phyloP scores from a whole-genome alignment of 1,140 invertebrate species.

The Rhopalosiphum maidis region DNA sequence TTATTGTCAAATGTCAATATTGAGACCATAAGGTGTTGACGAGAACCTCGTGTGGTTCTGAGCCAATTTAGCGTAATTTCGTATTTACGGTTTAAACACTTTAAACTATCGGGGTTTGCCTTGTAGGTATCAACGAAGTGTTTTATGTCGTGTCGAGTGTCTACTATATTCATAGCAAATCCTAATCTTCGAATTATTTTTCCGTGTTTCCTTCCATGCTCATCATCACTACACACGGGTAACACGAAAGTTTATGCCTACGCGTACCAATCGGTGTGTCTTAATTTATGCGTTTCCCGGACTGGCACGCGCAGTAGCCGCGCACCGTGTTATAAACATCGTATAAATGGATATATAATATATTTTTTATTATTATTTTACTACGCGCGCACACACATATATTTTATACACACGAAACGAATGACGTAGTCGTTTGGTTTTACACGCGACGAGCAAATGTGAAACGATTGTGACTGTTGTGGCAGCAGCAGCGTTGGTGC shows the following conservation, averaged over 20 bases:
- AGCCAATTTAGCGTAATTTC: too few relatives aligned
- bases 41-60: too few relatives aligned
- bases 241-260: neutral
- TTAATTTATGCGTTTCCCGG: neutral
- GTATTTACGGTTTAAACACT: neutral
- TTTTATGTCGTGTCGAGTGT: neutral
- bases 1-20: too few relatives aligned
- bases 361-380: neutral
- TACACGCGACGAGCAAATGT: neutral
- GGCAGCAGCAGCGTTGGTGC: neutral
- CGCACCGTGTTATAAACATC: neutral
- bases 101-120: neutral
- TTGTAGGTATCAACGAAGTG: neutral
- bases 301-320: neutral
- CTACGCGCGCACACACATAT: neutral
- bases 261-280: neutral
- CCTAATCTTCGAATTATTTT: neutral
- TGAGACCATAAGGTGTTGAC: too few relatives aligned
- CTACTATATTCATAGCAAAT: neutral
- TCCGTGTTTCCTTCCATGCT: neutral
- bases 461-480: neutral
- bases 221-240: too few relatives aligned
- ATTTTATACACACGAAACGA: neutral
- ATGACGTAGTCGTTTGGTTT: neutral
- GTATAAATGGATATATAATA: neutral